Conservation (phyloP, 2,888 invertebrate genomes). For the Orchesellides sinensis region DNA sequence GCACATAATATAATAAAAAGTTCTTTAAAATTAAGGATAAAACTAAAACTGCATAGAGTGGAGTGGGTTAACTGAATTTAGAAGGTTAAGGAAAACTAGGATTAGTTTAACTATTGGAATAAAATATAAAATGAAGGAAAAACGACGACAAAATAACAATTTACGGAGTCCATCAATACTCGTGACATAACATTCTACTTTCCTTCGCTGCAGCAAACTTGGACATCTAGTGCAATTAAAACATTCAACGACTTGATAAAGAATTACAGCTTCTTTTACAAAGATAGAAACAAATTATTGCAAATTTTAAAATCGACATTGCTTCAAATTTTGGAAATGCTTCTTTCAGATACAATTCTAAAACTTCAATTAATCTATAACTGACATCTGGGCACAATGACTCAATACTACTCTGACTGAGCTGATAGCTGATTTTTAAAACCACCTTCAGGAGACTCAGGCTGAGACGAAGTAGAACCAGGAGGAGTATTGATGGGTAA, state of each 20-base stretch:
- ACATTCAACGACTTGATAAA: no score
- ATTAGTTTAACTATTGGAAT: no score
- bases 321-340: neutral
- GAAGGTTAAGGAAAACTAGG: no score
- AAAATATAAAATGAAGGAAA: neutral
- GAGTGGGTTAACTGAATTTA: no score
- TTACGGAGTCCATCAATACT: constrained; percentile 50
- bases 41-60: no score
- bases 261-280: neutral
- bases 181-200: constrained; percentile 11
- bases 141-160: neutral
- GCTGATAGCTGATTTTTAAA: no score
- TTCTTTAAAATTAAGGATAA: no score
- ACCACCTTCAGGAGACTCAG: constrained; percentile 72
- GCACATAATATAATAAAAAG: no score
- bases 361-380: no score
- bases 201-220: neutral
- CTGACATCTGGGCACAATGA: neutral
- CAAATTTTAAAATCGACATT: neutral
- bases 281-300: neutral
- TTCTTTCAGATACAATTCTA: neutral
- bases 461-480: constrained; percentile 62
- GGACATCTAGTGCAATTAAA: neutral
- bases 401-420: constrained; percentile 20
- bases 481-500: constrained; percentile 68